Conservation (phyloP, 2,888 invertebrate genomes). For the Lasius fuliginosus region DNA sequence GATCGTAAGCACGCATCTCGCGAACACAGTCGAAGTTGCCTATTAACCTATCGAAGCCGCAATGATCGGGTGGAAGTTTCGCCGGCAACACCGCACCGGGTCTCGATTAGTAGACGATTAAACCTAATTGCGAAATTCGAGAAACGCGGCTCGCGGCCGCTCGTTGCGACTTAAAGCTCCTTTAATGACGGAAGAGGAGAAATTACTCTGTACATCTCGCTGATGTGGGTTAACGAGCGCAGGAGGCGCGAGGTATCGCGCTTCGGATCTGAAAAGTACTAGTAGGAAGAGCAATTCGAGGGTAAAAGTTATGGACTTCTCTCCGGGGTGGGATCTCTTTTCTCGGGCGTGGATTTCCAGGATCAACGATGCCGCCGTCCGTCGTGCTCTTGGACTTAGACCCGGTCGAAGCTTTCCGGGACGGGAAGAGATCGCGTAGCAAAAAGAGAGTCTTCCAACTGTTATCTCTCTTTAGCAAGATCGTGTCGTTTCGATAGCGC, state of each 20-base stretch:
- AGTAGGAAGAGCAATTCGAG: slow-evolving; percentile 58
- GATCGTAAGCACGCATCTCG: neutral
- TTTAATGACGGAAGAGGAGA: slow-evolving; percentile 65
- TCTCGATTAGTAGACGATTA: slow-evolving; percentile 55
- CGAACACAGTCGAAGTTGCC: slow-evolving; percentile 6
- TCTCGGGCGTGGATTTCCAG: slow-evolving; percentile 67
- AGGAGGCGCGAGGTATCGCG: slow-evolving; percentile 58
- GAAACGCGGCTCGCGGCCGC: slow-evolving; percentile 34
- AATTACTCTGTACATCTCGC: slow-evolving; percentile 51
- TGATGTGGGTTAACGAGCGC: slow-evolving; percentile 70
- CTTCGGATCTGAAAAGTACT: slow-evolving; percentile 67
- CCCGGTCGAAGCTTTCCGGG: slow-evolving; percentile 23
- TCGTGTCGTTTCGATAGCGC: slow-evolving; percentile 40
- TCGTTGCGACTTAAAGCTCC: slow-evolving; percentile 57
- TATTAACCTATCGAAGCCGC: slow-evolving; percentile 39
- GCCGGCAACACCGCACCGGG: neutral
- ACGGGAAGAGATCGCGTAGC: slow-evolving; percentile 24
- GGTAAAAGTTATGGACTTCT: slow-evolving; percentile 66
- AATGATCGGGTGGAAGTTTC: slow-evolving; percentile 44
- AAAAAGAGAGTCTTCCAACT: slow-evolving; percentile 57
- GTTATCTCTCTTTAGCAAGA: slow-evolving; percentile 47
- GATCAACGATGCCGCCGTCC: slow-evolving; percentile 66
- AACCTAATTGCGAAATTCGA: slow-evolving; percentile 49
- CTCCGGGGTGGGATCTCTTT: slow-evolving; percentile 58
- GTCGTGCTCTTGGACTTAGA: slow-evolving; percentile 55